Conservation (phyloP, 1,140 invertebrate genomes). For the Drosophila seguyi region DNA sequence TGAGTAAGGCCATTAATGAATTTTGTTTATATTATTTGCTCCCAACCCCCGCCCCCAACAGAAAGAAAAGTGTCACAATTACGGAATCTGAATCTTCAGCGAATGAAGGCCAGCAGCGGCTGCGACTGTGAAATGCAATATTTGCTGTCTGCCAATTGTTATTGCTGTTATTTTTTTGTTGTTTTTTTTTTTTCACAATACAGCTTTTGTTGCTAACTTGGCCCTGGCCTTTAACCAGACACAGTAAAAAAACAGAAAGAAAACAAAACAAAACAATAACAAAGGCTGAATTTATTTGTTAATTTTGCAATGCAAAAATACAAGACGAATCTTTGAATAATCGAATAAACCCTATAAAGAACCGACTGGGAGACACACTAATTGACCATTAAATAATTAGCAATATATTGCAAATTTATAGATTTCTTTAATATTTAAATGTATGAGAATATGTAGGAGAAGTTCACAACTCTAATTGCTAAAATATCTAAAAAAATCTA, state of each 20-base stretch:
- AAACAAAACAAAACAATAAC: constrained; percentile 13
- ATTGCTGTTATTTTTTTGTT: background rate
- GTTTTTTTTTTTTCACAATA: constrained; percentile 2
- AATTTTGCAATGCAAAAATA: constrained; percentile 52
- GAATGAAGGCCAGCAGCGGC: constrained; percentile 10
- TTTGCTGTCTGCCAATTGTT: constrained; percentile 21
- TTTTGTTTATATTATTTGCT: background rate
- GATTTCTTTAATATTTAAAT: background rate
- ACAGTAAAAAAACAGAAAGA: constrained; percentile 6
- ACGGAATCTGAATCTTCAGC: constrained; percentile 1
- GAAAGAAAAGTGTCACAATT: background rate
- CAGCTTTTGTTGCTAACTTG: constrained; percentile 27
- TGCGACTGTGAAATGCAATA: constrained; percentile 12
- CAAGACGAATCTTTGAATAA: constrained; percentile 18
- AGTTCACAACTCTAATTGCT: too few relatives aligned
- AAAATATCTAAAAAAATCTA: too few relatives aligned
- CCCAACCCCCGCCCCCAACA: background rate
- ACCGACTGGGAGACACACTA: constrained; percentile 29
- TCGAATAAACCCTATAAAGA: background rate
- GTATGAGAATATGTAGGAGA: background rate
- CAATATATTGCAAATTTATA: constrained; percentile 37
- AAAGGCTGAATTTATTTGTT: constrained; percentile 15
- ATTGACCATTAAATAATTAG: constrained; percentile 73
- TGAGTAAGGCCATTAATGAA: background rate
- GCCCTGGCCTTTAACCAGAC: constrained; percentile 44